These are phyloP conservation scores for Callopanchax toddi DNA, from an alignment of 2,113 vertebrate species.

Conservation along the genomic window DNA sequence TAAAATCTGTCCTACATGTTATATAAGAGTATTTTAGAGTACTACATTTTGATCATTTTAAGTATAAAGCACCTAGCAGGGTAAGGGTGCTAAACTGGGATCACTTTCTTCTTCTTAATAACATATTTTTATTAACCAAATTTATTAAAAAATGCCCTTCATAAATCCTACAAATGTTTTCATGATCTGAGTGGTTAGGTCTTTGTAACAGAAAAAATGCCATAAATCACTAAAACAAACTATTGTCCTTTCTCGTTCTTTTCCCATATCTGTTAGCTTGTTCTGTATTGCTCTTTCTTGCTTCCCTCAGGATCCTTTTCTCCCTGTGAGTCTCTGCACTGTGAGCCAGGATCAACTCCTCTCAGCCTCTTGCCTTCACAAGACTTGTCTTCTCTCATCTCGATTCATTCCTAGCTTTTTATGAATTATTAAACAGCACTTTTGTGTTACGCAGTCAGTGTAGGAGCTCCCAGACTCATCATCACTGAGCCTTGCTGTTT, in stretches of 20 bases:
- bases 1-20: constrained; percentile 3
- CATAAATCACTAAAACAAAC: constrained; percentile 13
- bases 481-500: constrained; percentile 25
- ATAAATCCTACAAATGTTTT: constrained; percentile 16
- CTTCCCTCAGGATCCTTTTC: constrained; percentile 29
- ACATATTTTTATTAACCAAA: constrained; percentile 10
- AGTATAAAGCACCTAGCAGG: too few relatives aligned
- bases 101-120: constrained; percentile 4
- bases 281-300: constrained; percentile 23
- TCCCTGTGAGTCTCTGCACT: constrained; percentile 37
- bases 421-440: constrained; percentile 77
- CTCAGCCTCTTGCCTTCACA: constrained; percentile 61
- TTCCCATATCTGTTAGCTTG: constrained; percentile 40
- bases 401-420: constrained; percentile 63
- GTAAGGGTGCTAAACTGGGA: constrained; percentile 2
- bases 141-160: constrained; percentile 8
- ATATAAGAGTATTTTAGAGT: too few relatives aligned
- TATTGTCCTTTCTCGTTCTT: constrained; percentile 45
- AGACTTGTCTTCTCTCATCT: constrained; percentile 63
- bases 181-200: constrained; percentile 2
- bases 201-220: too few relatives aligned
- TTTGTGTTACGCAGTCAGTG: constrained; percentile 59
- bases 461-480: constrained; percentile 60
- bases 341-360: constrained; percentile 64
- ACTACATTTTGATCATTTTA: too few relatives aligned